phyloP scores from a whole-genome alignment of 2,113 vertebrate species.

The Dromaius novaehollandiae region DNA sequence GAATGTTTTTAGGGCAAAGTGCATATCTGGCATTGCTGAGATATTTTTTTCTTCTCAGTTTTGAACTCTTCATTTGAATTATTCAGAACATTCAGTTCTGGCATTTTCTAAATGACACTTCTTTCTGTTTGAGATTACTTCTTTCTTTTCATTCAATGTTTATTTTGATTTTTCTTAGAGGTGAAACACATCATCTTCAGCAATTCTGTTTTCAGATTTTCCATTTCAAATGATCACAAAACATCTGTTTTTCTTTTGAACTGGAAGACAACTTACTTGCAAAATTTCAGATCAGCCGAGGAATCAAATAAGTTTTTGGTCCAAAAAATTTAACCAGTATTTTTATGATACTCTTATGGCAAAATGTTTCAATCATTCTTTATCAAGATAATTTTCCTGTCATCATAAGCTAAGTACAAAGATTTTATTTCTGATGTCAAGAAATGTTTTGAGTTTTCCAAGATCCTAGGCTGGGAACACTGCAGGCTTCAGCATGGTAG shows the following conservation, averaged over 20 bases:
- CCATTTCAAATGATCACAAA: neutral
- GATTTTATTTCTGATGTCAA: neutral
- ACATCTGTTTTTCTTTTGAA: neutral
- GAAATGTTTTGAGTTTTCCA: neutral
- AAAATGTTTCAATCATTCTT: neutral
- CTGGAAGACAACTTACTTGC: neutral
- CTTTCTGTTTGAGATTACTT: neutral
- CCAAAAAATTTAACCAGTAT: neutral
- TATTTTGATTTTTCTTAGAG: neutral
- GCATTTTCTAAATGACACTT: neutral
- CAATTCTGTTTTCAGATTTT: neutral
- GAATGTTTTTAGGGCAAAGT: neutral
- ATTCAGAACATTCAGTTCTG: neutral
- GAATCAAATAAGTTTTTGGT: neutral
- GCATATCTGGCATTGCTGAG: neutral
- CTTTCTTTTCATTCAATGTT: neutral
- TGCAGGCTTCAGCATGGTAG: neutral
- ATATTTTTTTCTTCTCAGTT: neutral
- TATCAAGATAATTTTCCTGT: neutral
- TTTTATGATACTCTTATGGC: neutral
- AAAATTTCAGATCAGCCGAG: neutral
- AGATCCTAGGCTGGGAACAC: fast-evolving
- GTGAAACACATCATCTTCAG: neutral
- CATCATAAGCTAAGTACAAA: neutral
- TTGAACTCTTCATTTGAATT: slow-evolving; percentile 2